A percentile compares a stretch with the other conserved stretches of the same genome.
These are phyloP conservation scores for Pyralis farinalis DNA, from an alignment of 2,888 invertebrate species.

Conservation along the genomic window DNA sequence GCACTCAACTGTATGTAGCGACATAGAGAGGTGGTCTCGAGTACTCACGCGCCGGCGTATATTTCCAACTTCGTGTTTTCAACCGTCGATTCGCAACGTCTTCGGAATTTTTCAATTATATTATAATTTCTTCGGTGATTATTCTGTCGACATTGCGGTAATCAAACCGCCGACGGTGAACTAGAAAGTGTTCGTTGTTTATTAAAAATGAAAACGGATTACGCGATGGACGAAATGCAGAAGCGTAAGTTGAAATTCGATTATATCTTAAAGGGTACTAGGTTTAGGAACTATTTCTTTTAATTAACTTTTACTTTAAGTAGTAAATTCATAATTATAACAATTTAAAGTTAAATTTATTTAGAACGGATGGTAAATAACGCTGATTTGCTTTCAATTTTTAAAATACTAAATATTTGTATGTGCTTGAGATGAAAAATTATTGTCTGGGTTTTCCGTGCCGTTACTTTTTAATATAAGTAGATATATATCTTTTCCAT, in stretches of 20 bases:
- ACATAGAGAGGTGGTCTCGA: conserved; percentile 55
- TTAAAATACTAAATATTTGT: too few relatives aligned
- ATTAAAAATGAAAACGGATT: conserved; percentile 74
- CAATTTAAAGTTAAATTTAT: too few relatives aligned
- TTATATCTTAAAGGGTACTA: too few relatives aligned
- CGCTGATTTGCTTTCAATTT: too few relatives aligned
- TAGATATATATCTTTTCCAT: too few relatives aligned
- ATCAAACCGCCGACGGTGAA: conserved; percentile 40
- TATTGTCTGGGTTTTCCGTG: too few relatives aligned
- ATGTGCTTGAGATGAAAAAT: too few relatives aligned
- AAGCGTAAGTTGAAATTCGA: conserved; percentile 59
- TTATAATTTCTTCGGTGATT: conserved; percentile 50
- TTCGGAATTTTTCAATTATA: conserved; percentile 65
- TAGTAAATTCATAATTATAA: too few relatives aligned
- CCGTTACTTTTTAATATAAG: too few relatives aligned
- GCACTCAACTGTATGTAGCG: conserved; percentile 59
- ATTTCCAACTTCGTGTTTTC: neutral
- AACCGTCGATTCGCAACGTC: conserved; percentile 21
- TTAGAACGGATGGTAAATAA: too few relatives aligned
- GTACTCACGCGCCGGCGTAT: conserved; percentile 20
- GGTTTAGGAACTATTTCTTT: too few relatives aligned
- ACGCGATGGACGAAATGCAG: conserved; percentile 77
- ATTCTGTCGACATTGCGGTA: conserved; percentile 50
- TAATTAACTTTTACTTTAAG: too few relatives aligned
- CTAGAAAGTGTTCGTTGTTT: conserved; percentile 16